Conservation (phyloP, 23 tunicate species). For the Ciona savignyi region DNA sequence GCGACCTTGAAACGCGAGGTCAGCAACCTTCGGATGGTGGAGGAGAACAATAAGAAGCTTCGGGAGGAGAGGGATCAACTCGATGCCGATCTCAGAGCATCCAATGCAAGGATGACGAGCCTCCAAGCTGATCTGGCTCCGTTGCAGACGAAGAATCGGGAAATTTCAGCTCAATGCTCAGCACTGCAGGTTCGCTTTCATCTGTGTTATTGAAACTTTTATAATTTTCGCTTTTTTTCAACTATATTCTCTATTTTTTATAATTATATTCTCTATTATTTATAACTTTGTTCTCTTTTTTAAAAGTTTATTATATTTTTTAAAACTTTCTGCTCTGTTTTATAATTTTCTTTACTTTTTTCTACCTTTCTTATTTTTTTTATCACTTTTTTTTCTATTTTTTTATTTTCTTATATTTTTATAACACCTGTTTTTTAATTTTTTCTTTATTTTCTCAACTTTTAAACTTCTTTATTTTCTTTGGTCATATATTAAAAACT, state of each 20-base stretch:
- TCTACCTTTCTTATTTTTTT: too few species aligned
- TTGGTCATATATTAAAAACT: too few species aligned
- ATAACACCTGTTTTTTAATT: background rate
- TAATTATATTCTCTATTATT: background rate
- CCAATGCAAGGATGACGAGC: conserved; percentile 29
- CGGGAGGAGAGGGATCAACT: conserved; percentile 60
- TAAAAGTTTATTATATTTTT: too few species aligned
- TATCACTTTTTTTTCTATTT: background rate
- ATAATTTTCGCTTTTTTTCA: background rate
- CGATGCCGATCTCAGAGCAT: conserved; percentile 33
- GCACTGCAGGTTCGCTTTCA: conserved; percentile 47
- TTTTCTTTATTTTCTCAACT: too few species aligned
- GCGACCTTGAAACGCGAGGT: conserved; percentile 39
- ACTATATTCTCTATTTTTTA: background rate
- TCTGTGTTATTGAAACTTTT: background rate
- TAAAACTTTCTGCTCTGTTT: too few species aligned
- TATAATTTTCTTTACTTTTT: too few species aligned
- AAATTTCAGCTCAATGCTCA: conserved; percentile 32
- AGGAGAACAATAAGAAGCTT: conserved; percentile 39
- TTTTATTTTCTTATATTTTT: background rate
- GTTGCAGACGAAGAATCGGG: conserved; percentile 44
- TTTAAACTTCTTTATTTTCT: too few species aligned
- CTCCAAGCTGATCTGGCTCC: conserved; percentile 59
- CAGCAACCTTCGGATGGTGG: background rate
- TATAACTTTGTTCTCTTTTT: background rate